Evolutionary conservation across 2,888 invertebrate genomes (phyloP), one percentile per base, ranked within the genome.

Genomic region (Heliconius charithonia): DNA sequence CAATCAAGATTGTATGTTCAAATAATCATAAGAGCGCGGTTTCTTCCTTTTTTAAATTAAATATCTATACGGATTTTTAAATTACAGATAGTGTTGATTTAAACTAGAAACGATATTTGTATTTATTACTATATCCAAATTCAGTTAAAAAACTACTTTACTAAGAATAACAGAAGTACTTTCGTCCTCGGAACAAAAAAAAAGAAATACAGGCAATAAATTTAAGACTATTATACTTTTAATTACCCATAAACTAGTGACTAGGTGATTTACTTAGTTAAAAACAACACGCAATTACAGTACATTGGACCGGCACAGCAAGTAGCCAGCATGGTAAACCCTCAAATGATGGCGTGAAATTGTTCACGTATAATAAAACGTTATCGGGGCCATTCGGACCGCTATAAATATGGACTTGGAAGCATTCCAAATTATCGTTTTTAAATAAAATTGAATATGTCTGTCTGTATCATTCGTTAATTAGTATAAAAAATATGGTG

Each of bases 361-460:
- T 77, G 80, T 82, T 81, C 81, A 80, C 82, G 80, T 81, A 77
- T 72, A 80, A 80, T 80, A 82, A 80, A 83, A 75, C 83, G 80
- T 83, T 84, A 84, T 84, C 84, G 80, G 80, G 71, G 70, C 80
- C 82, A 79, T 81, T 79, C 76, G 81, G 80, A 81, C 81, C 80
- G 74, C 80, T 81, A 80, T 83, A 83, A 85, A 82, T 79, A 82
- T 77, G 71, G 82, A 51, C 75, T 84, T 84, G 84, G 85, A 85
- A 77, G 77, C 82, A 80, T 80, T 84, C 83, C 85, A 85, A 85
- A 83, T 82, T 83, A 84, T 84, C 81, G 83, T 81, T 83, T 83
- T 82, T 79, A 76, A 84, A 84, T 84, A 83, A 84, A 82, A 82
- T 82, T 83, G 80, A 83, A 83, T 83, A 79, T 79, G 80, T 82